Percentiles rank a stretch among this genome's conserved stretches.
Evolutionary conservation across 1,140 invertebrate species (phyloP).

Genomic region (Microplitis demolitor): DNA sequence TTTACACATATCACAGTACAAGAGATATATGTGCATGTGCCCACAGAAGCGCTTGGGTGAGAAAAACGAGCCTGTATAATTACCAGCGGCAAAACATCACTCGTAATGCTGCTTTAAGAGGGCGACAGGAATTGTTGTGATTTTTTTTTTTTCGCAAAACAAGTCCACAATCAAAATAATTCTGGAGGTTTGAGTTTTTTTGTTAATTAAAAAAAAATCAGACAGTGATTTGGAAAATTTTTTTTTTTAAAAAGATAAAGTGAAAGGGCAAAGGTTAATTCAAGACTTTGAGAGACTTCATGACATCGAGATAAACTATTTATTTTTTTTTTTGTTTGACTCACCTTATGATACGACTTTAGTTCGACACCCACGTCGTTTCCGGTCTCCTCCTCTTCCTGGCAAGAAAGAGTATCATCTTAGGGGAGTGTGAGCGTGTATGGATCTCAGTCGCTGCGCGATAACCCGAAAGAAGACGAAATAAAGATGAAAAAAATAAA

Average conservation of each 20-base stretch:
- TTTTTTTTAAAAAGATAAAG: background rate
- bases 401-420: no score
- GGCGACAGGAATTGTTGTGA: background rate
- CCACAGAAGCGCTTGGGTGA: constrained; percentile 34
- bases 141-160: background rate
- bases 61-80: constrained; percentile 54
- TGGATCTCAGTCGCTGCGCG: background rate
- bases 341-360: constrained; percentile 24
- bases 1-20: background rate
- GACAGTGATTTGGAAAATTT: no score
- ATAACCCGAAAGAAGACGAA: constrained; percentile 12
- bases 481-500: constrained; percentile 2
- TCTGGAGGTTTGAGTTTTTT: no score
- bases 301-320: constrained; percentile 3
- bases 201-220: no score
- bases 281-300: background rate
- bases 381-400: constrained; percentile 33
- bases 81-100: constrained; percentile 51
- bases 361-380: constrained; percentile 41
- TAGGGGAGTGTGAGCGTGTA: no score
- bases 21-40: constrained; percentile 27
- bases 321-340: constrained; percentile 21
- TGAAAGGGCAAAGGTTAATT: constrained; percentile 6
- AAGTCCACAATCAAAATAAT: no score
- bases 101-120: constrained; percentile 32